Evolutionary conservation across 1,140 invertebrate genomes (phyloP).

Genomic region (Euwallacea similis): DNA sequence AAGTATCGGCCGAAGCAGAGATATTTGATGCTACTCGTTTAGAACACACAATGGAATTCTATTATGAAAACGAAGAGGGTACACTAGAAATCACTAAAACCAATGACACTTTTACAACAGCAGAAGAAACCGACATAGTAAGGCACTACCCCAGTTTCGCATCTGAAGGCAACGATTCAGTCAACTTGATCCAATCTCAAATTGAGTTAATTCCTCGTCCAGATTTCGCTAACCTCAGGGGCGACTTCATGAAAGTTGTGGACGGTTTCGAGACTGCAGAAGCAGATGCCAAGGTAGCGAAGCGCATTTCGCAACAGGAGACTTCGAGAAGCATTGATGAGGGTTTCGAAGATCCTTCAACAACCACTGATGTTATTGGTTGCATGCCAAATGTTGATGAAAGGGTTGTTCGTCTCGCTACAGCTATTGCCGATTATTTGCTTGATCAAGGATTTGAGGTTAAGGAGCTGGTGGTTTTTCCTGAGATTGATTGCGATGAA

Average conservation of each 20-base stretch:
- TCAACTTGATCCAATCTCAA: too few species aligned
- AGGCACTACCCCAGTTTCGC: conserved; percentile 15
- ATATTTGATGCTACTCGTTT: too few species aligned
- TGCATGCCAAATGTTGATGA: conserved; percentile 35
- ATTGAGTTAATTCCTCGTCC: too few species aligned
- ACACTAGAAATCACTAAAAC: too few species aligned
- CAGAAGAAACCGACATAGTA: not conserved
- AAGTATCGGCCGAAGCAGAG: too few species aligned
- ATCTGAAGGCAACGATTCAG: not conserved
- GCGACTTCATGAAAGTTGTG: conserved; percentile 12
- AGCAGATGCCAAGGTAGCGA: conserved; percentile 12
- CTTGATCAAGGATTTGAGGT: conserved; percentile 46
- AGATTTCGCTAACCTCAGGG: conserved; percentile 1
- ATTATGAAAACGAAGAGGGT: too few species aligned
- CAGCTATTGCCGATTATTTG: conserved; percentile 46
- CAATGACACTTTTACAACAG: too few species aligned
- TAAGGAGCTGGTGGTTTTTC: conserved; percentile 48
- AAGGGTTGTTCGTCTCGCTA: conserved; percentile 37
- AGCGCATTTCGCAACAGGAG: conserved; percentile 10
- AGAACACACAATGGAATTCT: too few species aligned
- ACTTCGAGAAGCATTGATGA: conserved; percentile 40
- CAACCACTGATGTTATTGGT: not conserved
- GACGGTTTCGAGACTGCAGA: conserved; percentile 6
- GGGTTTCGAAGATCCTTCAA: conserved; percentile 42
- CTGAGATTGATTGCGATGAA: conserved; percentile 46